phyloP scores from a whole-genome alignment of 2,888 invertebrate species.

The Leptopilina myrica region DNA sequence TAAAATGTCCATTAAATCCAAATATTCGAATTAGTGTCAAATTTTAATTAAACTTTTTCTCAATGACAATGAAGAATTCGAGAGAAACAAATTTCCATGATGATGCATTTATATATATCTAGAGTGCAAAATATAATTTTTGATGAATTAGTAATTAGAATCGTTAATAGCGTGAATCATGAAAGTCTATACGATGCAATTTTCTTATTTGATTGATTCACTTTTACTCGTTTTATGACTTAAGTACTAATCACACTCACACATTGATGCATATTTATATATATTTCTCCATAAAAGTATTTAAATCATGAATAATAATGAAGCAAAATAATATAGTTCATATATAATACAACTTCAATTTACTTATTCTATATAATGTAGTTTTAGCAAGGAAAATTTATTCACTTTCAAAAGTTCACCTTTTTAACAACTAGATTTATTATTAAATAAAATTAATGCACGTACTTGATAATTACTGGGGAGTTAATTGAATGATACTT shows the following conservation, averaged over 20 bases:
- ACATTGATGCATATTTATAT: not conserved
- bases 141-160: slow-evolving; percentile 10
- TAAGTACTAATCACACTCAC: slow-evolving; percentile 13
- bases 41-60: no score
- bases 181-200: slow-evolving; percentile 1
- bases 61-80: not conserved
- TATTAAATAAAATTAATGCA: no score
- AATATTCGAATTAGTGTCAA: no score
- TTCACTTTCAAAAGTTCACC: no score
- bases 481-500: no score
- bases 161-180: not conserved
- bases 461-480: no score
- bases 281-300: slow-evolving; percentile 2
- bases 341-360: not conserved
- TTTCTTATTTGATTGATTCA: slow-evolving; percentile 26
- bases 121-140: not conserved
- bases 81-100: not conserved
- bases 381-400: no score
- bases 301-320: slow-evolving; percentile 19
- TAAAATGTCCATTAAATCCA: no score
- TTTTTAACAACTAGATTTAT: no score
- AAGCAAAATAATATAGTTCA: slow-evolving; percentile 2
- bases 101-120: not conserved
- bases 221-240: slow-evolving; percentile 29
- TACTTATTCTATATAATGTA: not conserved